Evolutionary conservation across 2,888 invertebrate species (phyloP).

Genomic region (Phlogophora meticulosa): DNA sequence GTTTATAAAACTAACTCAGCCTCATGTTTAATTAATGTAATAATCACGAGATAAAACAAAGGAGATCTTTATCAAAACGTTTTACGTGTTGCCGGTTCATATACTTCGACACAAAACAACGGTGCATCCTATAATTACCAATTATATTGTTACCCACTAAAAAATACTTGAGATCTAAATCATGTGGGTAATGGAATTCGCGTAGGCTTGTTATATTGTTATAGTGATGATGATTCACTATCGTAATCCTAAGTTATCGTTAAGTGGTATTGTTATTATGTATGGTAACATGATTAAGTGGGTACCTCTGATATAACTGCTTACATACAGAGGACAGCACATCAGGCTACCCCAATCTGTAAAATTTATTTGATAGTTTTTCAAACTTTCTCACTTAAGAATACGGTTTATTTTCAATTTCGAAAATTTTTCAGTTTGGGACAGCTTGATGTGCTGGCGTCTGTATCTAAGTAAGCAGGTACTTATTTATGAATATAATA

Average conservation of each 20-base stretch:
- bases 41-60: conserved; percentile 47
- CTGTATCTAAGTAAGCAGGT: background rate
- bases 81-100: conserved; percentile 45
- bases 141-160: conserved; percentile 39
- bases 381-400: too few relatives aligned
- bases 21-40: conserved; percentile 29
- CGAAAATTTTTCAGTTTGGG: too few relatives aligned
- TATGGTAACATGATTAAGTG: conserved; percentile 7
- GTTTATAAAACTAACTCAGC: background rate
- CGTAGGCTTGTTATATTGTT: conserved; percentile 40
- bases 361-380: too few relatives aligned
- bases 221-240: conserved; percentile 31
- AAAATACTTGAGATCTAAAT: conserved; percentile 45
- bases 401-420: too few relatives aligned
- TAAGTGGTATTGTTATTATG: conserved; percentile 16
- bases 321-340: too few relatives aligned
- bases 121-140: conserved; percentile 38
- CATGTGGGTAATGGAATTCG: conserved; percentile 45
- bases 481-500: too few relatives aligned
- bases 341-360: too few relatives aligned
- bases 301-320: background rate
- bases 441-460: too few relatives aligned
- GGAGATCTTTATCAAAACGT: conserved; percentile 56
- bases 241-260: conserved; percentile 5
- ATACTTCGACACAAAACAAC: conserved; percentile 10